A percentile compares a stretch with the other conserved stretches of the same genome.
phyloP scores from a whole-genome alignment of 2,113 vertebrate genomes.

The Salminus brasiliensis region DNA sequence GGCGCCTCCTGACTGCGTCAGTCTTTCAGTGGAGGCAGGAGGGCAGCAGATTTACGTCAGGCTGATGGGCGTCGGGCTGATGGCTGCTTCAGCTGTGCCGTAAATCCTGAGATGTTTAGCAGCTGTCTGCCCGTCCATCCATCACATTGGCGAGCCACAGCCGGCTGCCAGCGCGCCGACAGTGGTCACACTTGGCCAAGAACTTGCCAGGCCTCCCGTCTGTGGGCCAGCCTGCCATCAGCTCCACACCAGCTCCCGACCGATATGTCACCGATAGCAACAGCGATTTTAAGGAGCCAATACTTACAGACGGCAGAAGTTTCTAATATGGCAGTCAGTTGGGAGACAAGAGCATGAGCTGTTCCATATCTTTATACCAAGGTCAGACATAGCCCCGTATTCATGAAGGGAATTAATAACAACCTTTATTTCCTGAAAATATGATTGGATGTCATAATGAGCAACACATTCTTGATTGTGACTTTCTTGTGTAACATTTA shows the following conservation, averaged over 20 bases:
- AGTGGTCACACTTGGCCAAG: conserved; percentile 36
- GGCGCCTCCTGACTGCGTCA: conserved; percentile 32
- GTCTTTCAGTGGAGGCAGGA: conserved; percentile 33
- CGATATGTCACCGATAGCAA: not conserved
- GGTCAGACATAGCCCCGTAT: no score
- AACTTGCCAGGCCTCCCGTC: not conserved
- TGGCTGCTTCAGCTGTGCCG: conserved; percentile 56
- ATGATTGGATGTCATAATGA: not conserved
- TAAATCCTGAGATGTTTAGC: conserved; percentile 73
- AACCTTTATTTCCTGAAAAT: no score
- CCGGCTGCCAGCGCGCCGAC: conserved; percentile 40
- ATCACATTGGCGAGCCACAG: conserved; percentile 55
- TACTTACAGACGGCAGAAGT: not conserved
- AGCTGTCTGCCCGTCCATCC: conserved; percentile 71
- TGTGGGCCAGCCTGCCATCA: conserved; percentile 18
- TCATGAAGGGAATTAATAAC: no score
- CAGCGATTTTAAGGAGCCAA: not conserved
- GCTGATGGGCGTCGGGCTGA: conserved; percentile 65
- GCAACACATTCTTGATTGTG: not conserved
- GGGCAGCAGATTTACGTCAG: conserved; percentile 65
- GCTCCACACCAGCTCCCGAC: not conserved
- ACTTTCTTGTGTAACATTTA: not conserved
- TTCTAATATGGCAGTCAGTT: not conserved
- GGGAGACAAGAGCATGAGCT: not conserved
- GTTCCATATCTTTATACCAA: not conserved